Evolutionary conservation across 2,888 invertebrate genomes (phyloP).

Genomic region (Mycogona germanica): DNA sequence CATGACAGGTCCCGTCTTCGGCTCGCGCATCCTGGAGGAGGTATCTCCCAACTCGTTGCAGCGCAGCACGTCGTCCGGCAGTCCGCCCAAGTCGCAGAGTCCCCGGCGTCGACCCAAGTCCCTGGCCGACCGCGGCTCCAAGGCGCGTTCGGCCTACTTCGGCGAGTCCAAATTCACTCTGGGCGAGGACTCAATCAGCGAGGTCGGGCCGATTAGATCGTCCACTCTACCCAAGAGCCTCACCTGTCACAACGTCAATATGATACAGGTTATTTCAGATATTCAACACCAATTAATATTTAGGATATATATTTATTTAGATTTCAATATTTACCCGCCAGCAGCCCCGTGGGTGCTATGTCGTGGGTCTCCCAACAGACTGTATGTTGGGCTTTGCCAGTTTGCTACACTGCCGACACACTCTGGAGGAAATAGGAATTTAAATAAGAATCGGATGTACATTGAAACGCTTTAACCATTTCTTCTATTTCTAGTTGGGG

Average conservation of each 20-base stretch:
- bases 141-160: conserved; percentile 30
- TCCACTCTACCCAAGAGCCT: conserved; percentile 12
- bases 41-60: too few relatives aligned
- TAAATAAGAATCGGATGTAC: too few relatives aligned
- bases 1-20: too few relatives aligned
- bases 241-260: neutral
- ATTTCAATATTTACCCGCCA: too few relatives aligned
- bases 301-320: too few relatives aligned
- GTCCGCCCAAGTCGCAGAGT: conserved; percentile 16
- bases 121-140: conserved; percentile 26
- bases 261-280: neutral
- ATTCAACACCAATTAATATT: too few relatives aligned
- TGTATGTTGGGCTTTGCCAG: too few relatives aligned
- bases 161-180: neutral
- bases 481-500: neutral
- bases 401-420: conserved; percentile 1
- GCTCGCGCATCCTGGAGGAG: too few relatives aligned
- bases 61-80: conserved; percentile 5
- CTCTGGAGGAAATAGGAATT: too few relatives aligned
- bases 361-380: too few relatives aligned
- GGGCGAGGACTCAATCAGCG: neutral
- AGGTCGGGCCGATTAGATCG: conserved; percentile 6
- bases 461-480: neutral
- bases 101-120: conserved; percentile 16
- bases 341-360: too few relatives aligned